A percentile compares a stretch with the other conserved stretches of the same genome.
Conservation (phyloP, 2,888 invertebrate species). For the Bombylius discolor region DNA sequence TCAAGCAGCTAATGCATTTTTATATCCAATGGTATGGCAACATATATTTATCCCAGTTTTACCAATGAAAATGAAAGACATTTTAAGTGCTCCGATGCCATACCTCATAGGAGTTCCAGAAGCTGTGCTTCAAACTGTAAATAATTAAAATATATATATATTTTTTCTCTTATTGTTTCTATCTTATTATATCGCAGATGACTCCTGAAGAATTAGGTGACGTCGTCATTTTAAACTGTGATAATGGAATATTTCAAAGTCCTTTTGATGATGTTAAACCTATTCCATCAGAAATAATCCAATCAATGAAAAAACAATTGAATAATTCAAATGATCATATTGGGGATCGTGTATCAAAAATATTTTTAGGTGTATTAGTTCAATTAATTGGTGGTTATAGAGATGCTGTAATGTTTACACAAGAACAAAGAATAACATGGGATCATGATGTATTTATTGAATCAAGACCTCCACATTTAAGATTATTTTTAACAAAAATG, state of each 20-base stretch:
- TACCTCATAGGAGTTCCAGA: conserved; percentile 92
- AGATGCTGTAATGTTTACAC: conserved; percentile 70
- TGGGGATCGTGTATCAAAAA: conserved; percentile 86
- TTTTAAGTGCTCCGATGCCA: conserved; percentile 92
- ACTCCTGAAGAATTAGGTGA: conserved; percentile 79
- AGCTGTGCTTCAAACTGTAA: conserved; percentile 53
- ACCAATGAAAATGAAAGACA: conserved; percentile 78
- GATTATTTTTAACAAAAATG: conserved; percentile 81
- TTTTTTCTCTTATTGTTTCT: not conserved
- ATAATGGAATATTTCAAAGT: conserved; percentile 70
- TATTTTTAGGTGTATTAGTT: conserved; percentile 78
- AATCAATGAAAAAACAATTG: conserved; percentile 34
- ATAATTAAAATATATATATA: conserved; percentile 17
- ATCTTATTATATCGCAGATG: conserved; percentile 29
- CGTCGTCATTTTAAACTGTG: conserved; percentile 87
- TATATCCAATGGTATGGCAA: conserved; percentile 99
- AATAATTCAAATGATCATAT: conserved; percentile 46
- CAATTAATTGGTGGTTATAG: conserved; percentile 89
- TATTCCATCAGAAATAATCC: conserved; percentile 82
- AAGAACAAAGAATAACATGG: conserved; percentile 67
- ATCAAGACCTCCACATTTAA: conserved; percentile 70
- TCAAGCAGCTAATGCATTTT: conserved; percentile 84
- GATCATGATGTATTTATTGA: conserved; percentile 77
- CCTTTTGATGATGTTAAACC: conserved; percentile 83
- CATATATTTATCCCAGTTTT: conserved; percentile 95